Base-by-base conservation (phyloP, 2,113 vertebrate species). In the Piprites chloris region DNA sequence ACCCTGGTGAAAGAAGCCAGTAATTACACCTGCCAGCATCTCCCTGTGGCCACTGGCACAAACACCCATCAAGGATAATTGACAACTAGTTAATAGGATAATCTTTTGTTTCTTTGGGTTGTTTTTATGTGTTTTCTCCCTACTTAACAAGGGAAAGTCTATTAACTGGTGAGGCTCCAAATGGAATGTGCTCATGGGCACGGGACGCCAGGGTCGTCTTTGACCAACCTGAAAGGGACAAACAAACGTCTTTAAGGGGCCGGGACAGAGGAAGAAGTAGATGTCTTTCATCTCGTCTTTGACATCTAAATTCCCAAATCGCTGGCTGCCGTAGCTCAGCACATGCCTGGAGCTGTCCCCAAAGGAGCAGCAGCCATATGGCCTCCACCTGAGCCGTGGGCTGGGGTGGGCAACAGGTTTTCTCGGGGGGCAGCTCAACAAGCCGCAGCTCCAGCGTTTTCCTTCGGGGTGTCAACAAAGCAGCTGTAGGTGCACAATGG, bases 21-120 rank as follows among this genome's bases (percentile, higher is more conserved):
- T 85, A 96, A 97, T 97, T 95, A 96, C 86, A 97, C 83, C 80
- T 95, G 96, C 94, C 83, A 91, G 77, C 78, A 61, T 93, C 84
- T 95, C 85, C 91, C 87, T 74, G 49, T 67, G 95, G 94, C 91
- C 85, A 53, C 73, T 6, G 68, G 63, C 92, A 77, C 67, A 49
- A 75, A 27, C 66, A 26, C 80, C 95, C 85, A 66, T 83, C 91
- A 80, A 30, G 74, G 59, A 68, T 97, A 96, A 96, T 69, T 96
- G 96, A 87, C 95, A 96, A 59, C 39, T 8, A 47, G 74, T 39
- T 95, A 94, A 95, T 86, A 39, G 82, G 90, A 91, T 92, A 94
- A 94, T 67, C 85, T 87, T 83, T 83, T 87, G 55, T 82, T 85
- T 93, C 74, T 89, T 72, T 39, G 85, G 78, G 63, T 73, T 76